Conservation (phyloP, 2,113 vertebrate genomes). For the Cyrtonyx montezumae region DNA sequence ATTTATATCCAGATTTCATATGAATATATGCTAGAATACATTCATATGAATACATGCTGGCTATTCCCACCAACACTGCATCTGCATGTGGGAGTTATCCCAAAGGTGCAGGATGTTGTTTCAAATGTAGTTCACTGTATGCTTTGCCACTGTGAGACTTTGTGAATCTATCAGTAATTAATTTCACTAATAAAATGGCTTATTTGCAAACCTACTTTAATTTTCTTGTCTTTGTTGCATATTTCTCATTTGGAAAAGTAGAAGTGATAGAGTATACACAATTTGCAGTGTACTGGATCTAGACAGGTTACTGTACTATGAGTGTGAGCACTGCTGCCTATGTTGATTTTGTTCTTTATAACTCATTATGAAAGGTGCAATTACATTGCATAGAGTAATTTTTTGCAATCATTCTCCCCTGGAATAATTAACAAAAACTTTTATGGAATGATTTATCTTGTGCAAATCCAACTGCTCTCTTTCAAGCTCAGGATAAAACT, state of each 20-base stretch:
- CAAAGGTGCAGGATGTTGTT: neutral
- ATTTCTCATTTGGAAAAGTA: neutral
- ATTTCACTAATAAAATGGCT: neutral
- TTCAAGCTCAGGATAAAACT: neutral
- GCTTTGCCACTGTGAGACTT: constrained; percentile 4
- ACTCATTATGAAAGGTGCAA: neutral
- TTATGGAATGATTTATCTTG: neutral
- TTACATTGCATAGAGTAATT: neutral
- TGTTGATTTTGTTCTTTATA: neutral
- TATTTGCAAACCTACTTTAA: neutral
- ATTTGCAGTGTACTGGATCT: neutral
- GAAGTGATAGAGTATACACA: neutral
- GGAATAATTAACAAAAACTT: neutral
- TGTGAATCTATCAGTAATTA: neutral
- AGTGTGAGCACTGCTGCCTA: neutral
- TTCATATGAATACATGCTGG: neutral
- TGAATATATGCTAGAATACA: neutral
- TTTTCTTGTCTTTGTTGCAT: neutral
- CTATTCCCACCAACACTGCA: neutral
- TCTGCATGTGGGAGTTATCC: neutral
- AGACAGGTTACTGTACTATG: neutral
- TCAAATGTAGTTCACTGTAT: neutral
- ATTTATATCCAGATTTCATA: neutral
- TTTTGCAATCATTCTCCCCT: neutral
- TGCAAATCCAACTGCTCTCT: neutral